A percentile compares a stretch with the other conserved stretches of the same genome.
phyloP scores from a whole-genome alignment of 2,797 vertebrate genomes.

The Sebastes flavidus region DNA sequence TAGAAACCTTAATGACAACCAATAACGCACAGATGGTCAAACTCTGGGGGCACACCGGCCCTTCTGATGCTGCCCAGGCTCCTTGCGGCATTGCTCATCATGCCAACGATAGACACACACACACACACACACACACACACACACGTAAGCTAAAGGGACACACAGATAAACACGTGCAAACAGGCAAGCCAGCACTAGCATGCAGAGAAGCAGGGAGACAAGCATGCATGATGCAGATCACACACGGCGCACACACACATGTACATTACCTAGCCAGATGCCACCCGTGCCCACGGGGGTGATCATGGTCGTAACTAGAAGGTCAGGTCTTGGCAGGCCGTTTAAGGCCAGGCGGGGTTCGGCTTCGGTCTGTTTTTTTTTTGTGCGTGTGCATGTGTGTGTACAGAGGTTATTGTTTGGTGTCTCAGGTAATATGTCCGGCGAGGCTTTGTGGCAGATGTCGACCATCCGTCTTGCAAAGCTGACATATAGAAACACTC shows the following conservation, averaged over 20 bases:
- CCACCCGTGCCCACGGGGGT: slow-evolving; percentile 75
- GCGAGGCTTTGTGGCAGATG: slow-evolving; percentile 71
- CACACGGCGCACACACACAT: slow-evolving; percentile 24
- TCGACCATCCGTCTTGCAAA: slow-evolving; percentile 77
- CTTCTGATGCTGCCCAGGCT: slow-evolving; percentile 77
- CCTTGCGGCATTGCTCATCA: slow-evolving; percentile 68
- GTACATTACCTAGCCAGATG: slow-evolving; percentile 79
- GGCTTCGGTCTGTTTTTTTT: slow-evolving; percentile 45
- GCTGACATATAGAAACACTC: slow-evolving; percentile 72
- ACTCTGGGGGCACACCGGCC: slow-evolving; percentile 78
- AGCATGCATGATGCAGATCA: slow-evolving; percentile 32
- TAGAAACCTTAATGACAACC: slow-evolving; percentile 88
- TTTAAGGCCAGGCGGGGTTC: slow-evolving; percentile 59
- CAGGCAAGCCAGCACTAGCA: slow-evolving; percentile 4
- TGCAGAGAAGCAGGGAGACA: slow-evolving; percentile 34
- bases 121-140: background rate
- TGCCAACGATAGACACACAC: slow-evolving; percentile 62
- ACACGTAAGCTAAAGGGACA: background rate
- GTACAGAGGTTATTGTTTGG: slow-evolving; percentile 65
- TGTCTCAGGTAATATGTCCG: slow-evolving; percentile 80
- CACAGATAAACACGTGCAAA: slow-evolving; percentile 48
- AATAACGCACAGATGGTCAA: slow-evolving; percentile 86
- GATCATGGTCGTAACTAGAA: slow-evolving; percentile 79
- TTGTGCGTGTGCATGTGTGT: background rate
- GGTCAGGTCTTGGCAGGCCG: slow-evolving; percentile 80